Conservation (phyloP, 2,113 vertebrate species). For the Phalacrocorax brasilianus region DNA sequence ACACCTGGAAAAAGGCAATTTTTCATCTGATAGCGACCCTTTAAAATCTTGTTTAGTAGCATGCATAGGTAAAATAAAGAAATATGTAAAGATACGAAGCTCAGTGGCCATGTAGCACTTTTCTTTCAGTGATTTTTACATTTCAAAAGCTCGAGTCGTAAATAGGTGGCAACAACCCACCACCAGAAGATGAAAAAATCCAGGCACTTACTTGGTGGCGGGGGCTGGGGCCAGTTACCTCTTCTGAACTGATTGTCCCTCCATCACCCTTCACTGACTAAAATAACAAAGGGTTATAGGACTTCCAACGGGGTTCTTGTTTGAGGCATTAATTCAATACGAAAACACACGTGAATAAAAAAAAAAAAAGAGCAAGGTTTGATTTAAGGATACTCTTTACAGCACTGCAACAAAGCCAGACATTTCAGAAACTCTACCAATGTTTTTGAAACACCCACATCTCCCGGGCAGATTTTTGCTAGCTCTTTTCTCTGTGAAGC, state of each 20-base stretch:
- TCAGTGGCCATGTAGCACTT: not conserved
- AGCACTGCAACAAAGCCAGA: not conserved
- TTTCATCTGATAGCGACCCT: not conserved
- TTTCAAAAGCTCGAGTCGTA: not conserved
- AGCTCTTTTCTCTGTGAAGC: not conserved
- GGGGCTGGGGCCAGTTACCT: slow-evolving; percentile 52
- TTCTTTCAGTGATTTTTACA: not conserved
- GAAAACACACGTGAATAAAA: not conserved
- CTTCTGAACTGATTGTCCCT: slow-evolving; percentile 40
- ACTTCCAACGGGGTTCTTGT: not conserved
- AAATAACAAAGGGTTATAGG: slow-evolving; percentile 70
- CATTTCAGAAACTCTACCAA: not conserved
- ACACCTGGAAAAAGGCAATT: not conserved
- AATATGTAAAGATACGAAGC: not conserved
- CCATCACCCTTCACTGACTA: slow-evolving; percentile 75
- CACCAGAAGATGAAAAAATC: slow-evolving; percentile 27
- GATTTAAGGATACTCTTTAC: not conserved
- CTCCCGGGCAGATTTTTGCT: not conserved
- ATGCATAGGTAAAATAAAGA: not conserved
- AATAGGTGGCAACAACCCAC: not conserved
- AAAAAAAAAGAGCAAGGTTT: not conserved
- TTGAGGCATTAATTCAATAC: not conserved
- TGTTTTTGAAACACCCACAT: not conserved
- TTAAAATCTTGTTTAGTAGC: not conserved
- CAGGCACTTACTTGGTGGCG: slow-evolving; percentile 71